These are phyloP conservation scores for Cyprinus carpio DNA, from an alignment of 2,113 vertebrate species.

Conservation along the genomic window DNA sequence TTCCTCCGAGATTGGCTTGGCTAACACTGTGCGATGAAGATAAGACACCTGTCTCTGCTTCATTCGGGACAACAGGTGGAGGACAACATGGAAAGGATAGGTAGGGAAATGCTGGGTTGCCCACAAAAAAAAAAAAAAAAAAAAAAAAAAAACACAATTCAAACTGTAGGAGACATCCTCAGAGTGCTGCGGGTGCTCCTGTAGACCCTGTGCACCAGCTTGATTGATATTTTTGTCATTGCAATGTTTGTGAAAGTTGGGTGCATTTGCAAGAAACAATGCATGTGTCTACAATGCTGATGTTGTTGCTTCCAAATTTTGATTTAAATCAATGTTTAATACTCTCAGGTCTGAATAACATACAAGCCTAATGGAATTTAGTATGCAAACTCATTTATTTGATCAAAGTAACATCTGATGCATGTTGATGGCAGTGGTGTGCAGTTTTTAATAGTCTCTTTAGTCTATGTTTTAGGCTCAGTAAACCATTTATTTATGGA, in stretches of 20 bases:
- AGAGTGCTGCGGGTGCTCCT: conserved; percentile 64
- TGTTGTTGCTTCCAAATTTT: neutral
- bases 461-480: neutral
- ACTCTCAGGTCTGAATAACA: neutral
- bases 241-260: neutral
- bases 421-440: neutral
- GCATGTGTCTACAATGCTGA: neutral
- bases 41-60: conserved; percentile 78
- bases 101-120: conserved; percentile 67
- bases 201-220: neutral
- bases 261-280: neutral
- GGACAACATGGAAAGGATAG: conserved; percentile 40
- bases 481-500: neutral
- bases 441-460: neutral
- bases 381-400: neutral
- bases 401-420: neutral
- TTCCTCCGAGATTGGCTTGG: conserved; percentile 77
- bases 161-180: conserved; percentile 39
- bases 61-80: conserved; percentile 59
- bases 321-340: neutral
- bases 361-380: neutral
- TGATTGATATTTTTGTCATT: neutral
- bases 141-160: conserved; percentile 68
- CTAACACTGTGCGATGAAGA: conserved; percentile 76
- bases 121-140: conserved; percentile 72